Evolutionary conservation across 2,113 vertebrate genomes (phyloP).

Genomic region (Ciconia stormi): DNA sequence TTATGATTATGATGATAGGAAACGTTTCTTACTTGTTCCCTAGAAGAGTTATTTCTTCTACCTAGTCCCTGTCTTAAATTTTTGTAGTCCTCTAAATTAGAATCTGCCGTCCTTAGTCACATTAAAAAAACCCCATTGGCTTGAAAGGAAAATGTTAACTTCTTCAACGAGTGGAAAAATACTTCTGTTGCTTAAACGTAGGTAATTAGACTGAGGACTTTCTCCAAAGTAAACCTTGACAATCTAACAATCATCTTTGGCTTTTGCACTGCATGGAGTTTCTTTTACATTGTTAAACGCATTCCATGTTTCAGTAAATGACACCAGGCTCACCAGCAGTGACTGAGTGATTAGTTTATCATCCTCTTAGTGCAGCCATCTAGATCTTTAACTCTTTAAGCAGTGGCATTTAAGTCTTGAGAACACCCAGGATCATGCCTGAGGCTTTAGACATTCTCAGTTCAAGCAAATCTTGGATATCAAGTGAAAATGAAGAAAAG

Average conservation of each 20-base stretch:
- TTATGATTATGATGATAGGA: not conserved
- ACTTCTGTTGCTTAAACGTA: constrained; percentile 52
- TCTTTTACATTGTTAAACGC: constrained; percentile 70
- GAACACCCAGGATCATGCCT: constrained; percentile 79
- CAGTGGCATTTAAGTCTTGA: constrained; percentile 73
- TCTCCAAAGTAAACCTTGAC: constrained; percentile 67
- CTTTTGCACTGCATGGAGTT: constrained; percentile 53
- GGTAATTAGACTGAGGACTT: constrained; percentile 68
- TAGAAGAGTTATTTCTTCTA: not conserved
- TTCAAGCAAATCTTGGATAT: constrained; percentile 44
- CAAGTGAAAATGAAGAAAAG: constrained; percentile 66
- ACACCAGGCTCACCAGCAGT: constrained; percentile 70
- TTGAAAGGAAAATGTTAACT: constrained; percentile 54
- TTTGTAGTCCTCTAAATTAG: not conserved
- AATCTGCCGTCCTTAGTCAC: not conserved
- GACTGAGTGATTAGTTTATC: constrained; percentile 77
- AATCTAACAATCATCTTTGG: constrained; percentile 68
- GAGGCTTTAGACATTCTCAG: constrained; percentile 65
- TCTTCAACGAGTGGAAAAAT: constrained; percentile 52
- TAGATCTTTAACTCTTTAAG: constrained; percentile 80
- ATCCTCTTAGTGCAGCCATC: constrained; percentile 70
- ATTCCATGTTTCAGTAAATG: constrained; percentile 75
- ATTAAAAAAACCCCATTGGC: not conserved
- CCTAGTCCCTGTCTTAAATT: not conserved
- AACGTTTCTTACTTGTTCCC: not conserved